These are phyloP conservation scores for Ylistrum balloti DNA, from an alignment of 1,140 invertebrate genomes.

Conservation along the genomic window DNA sequence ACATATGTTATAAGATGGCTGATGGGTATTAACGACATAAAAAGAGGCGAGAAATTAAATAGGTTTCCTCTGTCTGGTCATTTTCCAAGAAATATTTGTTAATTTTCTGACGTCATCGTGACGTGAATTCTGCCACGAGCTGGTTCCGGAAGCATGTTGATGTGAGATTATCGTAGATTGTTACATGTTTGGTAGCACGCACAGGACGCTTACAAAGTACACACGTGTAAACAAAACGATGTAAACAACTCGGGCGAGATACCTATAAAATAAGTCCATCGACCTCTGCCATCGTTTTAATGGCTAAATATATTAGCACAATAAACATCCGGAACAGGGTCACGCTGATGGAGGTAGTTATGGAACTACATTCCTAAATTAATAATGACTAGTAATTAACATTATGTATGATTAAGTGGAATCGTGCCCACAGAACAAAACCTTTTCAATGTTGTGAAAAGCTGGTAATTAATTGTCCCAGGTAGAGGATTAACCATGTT, in stretches of 20 bases:
- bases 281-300: background rate
- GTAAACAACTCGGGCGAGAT: background rate
- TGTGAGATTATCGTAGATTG: background rate
- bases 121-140: background rate
- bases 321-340: constrained; percentile 10
- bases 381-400: background rate
- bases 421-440: background rate
- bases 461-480: background rate
- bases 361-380: background rate
- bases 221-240: background rate
- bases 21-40: background rate
- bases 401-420: background rate
- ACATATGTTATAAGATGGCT: background rate
- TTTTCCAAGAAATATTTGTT: constrained; percentile 12
- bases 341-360: background rate
- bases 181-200: background rate
- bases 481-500: background rate
- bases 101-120: background rate
- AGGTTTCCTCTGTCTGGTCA: background rate
- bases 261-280: background rate
- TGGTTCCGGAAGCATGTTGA: background rate
- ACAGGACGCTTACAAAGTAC: background rate
- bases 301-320: background rate
- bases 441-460: background rate
- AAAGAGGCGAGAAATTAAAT: background rate